Percentiles rank a stretch among this genome's conserved stretches.
Evolutionary conservation across 2,888 invertebrate genomes (phyloP).

Genomic region (Caenorhabditis macrosperma): DNA sequence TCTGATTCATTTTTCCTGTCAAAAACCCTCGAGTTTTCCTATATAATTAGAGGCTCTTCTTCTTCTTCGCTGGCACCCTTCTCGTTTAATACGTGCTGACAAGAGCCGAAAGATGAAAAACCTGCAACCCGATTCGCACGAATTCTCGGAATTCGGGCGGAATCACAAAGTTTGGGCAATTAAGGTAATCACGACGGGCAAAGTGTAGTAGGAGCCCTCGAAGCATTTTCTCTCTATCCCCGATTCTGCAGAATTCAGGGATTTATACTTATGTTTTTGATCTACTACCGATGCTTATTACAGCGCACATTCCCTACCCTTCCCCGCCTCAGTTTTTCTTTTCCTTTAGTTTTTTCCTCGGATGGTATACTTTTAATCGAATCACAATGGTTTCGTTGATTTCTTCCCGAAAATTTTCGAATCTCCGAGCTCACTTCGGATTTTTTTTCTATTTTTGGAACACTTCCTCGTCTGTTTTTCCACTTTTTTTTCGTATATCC

Average conservation of each 20-base stretch:
- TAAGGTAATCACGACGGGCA: not conserved
- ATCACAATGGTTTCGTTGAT: not conserved
- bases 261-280: not conserved
- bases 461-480: not conserved
- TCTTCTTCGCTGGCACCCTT: not conserved
- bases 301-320: not conserved
- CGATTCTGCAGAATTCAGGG: not conserved
- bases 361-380: constrained; percentile 45
- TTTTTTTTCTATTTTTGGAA: constrained; percentile 20
- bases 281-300: not conserved
- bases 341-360: too few species aligned
- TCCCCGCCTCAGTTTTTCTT: too few species aligned
- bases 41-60: not conserved
- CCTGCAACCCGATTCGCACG: not conserved
- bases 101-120: not conserved
- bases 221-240: too few species aligned
- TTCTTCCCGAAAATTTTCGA: not conserved
- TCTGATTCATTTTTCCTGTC: constrained; percentile 4
- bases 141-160: not conserved
- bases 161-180: constrained; percentile 1
- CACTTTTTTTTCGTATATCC: not conserved
- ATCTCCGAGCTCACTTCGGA: not conserved
- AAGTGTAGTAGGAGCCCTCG: not conserved
- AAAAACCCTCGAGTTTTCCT: too few species aligned
- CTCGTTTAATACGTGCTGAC: not conserved